phyloP scores from a whole-genome alignment of 1,140 invertebrate species.

The Pantala flavescens region DNA sequence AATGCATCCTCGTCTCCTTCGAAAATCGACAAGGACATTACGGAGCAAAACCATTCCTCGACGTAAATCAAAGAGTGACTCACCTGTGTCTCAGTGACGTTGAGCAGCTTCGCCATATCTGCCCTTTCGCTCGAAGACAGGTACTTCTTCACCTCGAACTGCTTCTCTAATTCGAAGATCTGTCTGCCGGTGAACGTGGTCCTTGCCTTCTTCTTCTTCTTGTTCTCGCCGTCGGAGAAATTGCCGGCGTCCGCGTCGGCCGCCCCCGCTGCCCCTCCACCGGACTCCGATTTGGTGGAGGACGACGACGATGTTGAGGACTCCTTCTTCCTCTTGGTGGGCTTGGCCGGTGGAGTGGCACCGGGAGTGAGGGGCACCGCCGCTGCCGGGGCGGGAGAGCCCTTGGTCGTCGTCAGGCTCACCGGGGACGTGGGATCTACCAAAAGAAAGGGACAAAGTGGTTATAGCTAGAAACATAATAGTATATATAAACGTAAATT shows the following conservation, averaged over 20 bases:
- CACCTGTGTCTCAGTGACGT: constrained; percentile 93
- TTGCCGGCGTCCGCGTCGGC: constrained; percentile 20
- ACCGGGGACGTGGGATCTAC: not conserved
- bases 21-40: too few relatives aligned
- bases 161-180: constrained; percentile 91
- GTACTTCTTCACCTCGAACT: constrained; percentile 94
- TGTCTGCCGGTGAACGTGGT: constrained; percentile 92
- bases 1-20: too few relatives aligned
- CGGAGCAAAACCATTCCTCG: too few relatives aligned
- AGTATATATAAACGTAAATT: too few relatives aligned
- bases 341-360: not conserved
- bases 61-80: constrained; percentile 23
- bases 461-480: too few relatives aligned
- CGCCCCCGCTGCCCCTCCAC: constrained; percentile 22
- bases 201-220: constrained; percentile 85
- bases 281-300: not conserved
- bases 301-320: not conserved
- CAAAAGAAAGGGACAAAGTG: too few relatives aligned
- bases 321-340: not conserved
- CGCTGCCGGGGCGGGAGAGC: not conserved
- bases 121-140: constrained; percentile 87
- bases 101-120: constrained; percentile 85
- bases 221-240: constrained; percentile 43
- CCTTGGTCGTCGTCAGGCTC: not conserved
- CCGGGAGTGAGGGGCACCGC: not conserved